phyloP scores from a whole-genome alignment of 2,797 vertebrate species.

The Acanthurus tractus region DNA sequence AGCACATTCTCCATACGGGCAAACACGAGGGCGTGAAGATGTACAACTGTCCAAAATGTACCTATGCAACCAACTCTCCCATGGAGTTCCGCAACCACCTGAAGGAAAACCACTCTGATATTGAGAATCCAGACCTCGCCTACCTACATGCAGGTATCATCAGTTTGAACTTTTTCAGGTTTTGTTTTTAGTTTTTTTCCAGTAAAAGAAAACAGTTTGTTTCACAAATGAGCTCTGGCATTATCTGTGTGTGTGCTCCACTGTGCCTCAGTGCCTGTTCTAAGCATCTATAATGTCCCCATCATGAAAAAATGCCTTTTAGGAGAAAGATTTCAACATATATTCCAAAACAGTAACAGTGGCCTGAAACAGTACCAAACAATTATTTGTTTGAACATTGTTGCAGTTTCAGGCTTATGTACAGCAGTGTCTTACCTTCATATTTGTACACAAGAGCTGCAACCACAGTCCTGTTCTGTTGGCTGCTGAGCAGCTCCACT shows the following conservation, averaged over 20 bases:
- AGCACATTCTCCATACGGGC: slow-evolving; percentile 97
- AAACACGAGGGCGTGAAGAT: slow-evolving; percentile 99
- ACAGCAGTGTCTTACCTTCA: not conserved
- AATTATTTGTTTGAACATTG: slow-evolving; percentile 8
- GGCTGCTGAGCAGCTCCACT: not conserved
- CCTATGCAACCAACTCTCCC: slow-evolving; percentile 92
- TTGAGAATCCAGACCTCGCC: slow-evolving; percentile 97
- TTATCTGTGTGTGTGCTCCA: not conserved
- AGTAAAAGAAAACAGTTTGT: not conserved
- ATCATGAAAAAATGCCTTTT: not conserved
- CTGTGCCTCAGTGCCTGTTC: not conserved
- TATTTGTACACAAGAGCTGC: not conserved
- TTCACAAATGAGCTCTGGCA: not conserved
- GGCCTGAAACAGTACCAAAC: not conserved
- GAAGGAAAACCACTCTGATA: slow-evolving; percentile 93
- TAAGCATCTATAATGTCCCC: not conserved
- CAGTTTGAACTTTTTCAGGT: not conserved
- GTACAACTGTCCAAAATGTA: slow-evolving; percentile 99
- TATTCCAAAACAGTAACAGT: not conserved
- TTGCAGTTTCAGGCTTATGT: slow-evolving; percentile 1
- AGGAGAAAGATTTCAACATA: not conserved
- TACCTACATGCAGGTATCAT: slow-evolving; percentile 94
- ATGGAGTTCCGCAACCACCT: slow-evolving; percentile 98
- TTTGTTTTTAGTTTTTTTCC: not conserved
- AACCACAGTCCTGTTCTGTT: not conserved